phyloP scores from a whole-genome alignment of 2,113 vertebrate genomes.

The Mellivora capensis region DNA sequence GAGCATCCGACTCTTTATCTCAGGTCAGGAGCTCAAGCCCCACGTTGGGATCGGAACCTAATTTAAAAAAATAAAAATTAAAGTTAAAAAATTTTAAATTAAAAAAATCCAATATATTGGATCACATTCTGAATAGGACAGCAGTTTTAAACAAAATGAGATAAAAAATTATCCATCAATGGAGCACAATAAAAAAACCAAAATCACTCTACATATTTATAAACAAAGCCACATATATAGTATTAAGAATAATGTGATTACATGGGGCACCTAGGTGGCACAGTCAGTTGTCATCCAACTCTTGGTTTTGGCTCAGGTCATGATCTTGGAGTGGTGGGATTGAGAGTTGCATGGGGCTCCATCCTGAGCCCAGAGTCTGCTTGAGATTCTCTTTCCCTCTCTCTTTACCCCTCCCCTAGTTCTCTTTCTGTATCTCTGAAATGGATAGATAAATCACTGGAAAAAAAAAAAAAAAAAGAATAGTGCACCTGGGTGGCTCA shows the following conservation, averaged over 20 bases:
- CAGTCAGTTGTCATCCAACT: not conserved
- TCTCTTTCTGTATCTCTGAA: not conserved
- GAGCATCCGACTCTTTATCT: not conserved
- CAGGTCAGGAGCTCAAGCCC: not conserved
- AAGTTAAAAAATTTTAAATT: not conserved
- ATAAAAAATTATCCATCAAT: not conserved
- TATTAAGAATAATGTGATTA: not conserved
- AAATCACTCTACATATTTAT: not conserved
- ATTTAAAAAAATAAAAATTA: not conserved
- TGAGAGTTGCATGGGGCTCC: too few species aligned
- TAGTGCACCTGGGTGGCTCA: too few species aligned
- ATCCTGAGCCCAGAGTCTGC: too few species aligned
- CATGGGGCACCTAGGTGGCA: not conserved
- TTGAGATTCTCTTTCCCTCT: too few species aligned
- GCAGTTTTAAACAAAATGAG: not conserved
- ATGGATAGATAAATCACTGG: not conserved
- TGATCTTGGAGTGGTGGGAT: not conserved
- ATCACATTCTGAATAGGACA: not conserved
- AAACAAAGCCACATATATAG: not conserved
- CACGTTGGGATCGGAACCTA: not conserved
- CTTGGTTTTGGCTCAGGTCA: not conserved
- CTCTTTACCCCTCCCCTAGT: too few species aligned
- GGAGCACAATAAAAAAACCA: not conserved
- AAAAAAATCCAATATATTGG: not conserved
- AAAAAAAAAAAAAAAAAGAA: not conserved